Evolutionary conservation across 2,113 vertebrate species (phyloP).

Genomic region (Otus sunia): DNA sequence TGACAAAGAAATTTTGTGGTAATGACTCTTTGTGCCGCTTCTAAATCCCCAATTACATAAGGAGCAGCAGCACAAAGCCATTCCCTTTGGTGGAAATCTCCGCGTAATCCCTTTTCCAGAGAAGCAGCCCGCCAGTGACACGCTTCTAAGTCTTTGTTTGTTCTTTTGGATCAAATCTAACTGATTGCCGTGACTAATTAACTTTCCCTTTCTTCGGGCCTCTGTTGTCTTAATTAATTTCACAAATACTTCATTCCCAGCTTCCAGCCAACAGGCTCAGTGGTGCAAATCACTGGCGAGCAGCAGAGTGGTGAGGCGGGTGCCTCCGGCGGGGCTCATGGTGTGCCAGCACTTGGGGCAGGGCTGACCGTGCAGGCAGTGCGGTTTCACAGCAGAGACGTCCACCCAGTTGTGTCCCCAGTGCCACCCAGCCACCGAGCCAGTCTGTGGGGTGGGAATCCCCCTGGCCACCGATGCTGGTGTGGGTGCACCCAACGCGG

Average conservation of each 20-base stretch:
- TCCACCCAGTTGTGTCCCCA: rapidly evolving
- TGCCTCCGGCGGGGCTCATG: rapidly evolving
- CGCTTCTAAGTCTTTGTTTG: conserved; percentile 74
- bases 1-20: conserved; percentile 70
- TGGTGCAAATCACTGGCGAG: background rate
- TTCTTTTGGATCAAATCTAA: conserved; percentile 77
- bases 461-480: rapidly evolving
- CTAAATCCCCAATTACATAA: conserved; percentile 77
- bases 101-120: conserved; percentile 74
- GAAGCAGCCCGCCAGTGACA: conserved; percentile 71
- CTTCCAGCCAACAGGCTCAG: conserved; percentile 45
- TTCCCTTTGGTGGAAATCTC: conserved; percentile 76
- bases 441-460: background rate
- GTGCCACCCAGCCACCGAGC: rapidly evolving
- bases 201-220: conserved; percentile 73
- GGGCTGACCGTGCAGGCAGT: background rate
- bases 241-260: conserved; percentile 58
- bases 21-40: conserved; percentile 74
- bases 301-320: background rate
- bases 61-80: conserved; percentile 71
- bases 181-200: conserved; percentile 78
- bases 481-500: too few species aligned
- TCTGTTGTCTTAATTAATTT: conserved; percentile 80
- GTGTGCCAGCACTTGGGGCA: rapidly evolving
- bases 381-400: rapidly evolving